Evolutionary conservation across 2,113 vertebrate species (phyloP), one percentile per base, ranked within the genome.

Genomic region (Bucco capensis): DNA sequence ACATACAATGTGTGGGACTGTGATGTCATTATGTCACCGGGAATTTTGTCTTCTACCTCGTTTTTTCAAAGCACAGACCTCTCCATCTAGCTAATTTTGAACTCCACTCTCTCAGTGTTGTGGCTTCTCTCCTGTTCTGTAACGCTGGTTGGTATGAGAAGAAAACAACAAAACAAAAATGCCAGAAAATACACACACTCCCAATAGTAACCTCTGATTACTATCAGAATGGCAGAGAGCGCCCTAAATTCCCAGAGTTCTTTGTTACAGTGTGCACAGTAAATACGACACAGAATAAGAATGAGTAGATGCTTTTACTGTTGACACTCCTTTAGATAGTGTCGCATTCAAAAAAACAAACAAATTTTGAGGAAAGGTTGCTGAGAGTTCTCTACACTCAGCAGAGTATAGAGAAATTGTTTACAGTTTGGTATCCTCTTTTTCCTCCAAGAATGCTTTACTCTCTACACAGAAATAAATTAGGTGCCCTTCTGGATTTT

Each of bases 101-200:
- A 1, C 27, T 89, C 49, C 21, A 64, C n/a, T 78, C 14, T 14
- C 21, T 16, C 11, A 19, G 9, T 22, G 15, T 27, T 53, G 33
- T 19, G 25, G 54, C 23, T 93, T 85, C 49, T 84, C n/a, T 78
- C 23, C 62, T 72, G 24, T 38, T 78, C 69, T 61, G 14, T 31
- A 86, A 51, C 3, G 8, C 23, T 2, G 0, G 7, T n/a, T n/a
- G n/a, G n/a, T n/a, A 51, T 1, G 3, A 84, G 23, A 77, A 24
- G 12, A 8, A 6, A 10, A 53, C 24, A 23, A 25, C 10, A 33
- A 24, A 19, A 58, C 18, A 65, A 86, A 88, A 62, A 28, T 22
- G 9, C 18, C 61, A 83, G 23, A 70, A 54, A 71, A 89, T 33
- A 47, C 13, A 84, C 14, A 84, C 12, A 21, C 3, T 76, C 19